These are phyloP conservation scores for Cylloceria caligata DNA, from an alignment of 2,888 invertebrate species.

Conservation along the genomic window DNA sequence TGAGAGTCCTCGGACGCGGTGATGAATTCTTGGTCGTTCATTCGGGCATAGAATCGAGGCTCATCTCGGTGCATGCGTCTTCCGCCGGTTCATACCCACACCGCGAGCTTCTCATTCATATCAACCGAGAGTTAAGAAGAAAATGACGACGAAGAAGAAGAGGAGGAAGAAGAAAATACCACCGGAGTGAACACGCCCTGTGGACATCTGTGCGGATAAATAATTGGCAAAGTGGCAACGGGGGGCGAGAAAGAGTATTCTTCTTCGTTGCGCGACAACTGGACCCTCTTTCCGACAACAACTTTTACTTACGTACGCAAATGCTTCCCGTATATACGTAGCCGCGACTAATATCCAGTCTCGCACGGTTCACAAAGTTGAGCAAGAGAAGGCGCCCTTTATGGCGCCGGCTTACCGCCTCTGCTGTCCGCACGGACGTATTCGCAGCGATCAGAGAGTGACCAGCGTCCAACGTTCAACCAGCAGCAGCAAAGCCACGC, in stretches of 20 bases:
- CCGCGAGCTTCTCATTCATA: slow-evolving; percentile 36
- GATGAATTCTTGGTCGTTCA: slow-evolving; percentile 62
- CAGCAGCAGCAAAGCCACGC: slow-evolving; percentile 57
- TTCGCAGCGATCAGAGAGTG: slow-evolving; percentile 22
- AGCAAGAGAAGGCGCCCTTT: slow-evolving; percentile 63
- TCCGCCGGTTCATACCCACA: slow-evolving; percentile 22
- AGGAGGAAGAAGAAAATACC: slow-evolving; percentile 4
- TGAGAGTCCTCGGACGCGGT: slow-evolving; percentile 57
- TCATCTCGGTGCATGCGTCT: slow-evolving; percentile 28
- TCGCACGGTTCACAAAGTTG: slow-evolving; percentile 56
- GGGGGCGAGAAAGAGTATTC: slow-evolving; percentile 1
- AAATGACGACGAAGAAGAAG: slow-evolving; percentile 11
- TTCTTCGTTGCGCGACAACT: slow-evolving; percentile 2
- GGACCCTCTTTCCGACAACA: slow-evolving; percentile 29
- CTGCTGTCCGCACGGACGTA: slow-evolving; percentile 18
- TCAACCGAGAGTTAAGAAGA: slow-evolving; percentile 2
- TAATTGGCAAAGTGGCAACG: slow-evolving; percentile 54
- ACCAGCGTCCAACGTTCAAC: slow-evolving; percentile 34
- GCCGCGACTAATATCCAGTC: slow-evolving; percentile 36
- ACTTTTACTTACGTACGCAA: slow-evolving; percentile 48
- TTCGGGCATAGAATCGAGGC: slow-evolving; percentile 51
- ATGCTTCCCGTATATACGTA: slow-evolving; percentile 15
- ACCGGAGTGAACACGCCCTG: slow-evolving; percentile 44
- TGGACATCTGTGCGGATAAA: slow-evolving; percentile 60
- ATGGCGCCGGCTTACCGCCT: slow-evolving; percentile 69